These are phyloP conservation scores for Brachyptera putata DNA, from an alignment of 2,888 invertebrate genomes.

Conservation along the genomic window DNA sequence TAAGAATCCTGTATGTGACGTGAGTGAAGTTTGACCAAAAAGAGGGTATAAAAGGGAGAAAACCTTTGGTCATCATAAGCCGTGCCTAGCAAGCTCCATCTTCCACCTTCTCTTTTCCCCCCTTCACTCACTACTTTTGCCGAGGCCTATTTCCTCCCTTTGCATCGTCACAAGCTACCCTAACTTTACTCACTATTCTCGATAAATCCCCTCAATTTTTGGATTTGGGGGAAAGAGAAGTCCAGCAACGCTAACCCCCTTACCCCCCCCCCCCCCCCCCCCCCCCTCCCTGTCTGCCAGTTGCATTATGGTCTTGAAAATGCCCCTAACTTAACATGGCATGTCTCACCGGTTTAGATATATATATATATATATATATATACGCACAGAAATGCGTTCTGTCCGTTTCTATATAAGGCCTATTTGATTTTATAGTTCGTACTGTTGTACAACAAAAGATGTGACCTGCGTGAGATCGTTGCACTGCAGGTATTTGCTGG, in stretches of 20 bases:
- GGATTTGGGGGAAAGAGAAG: slow-evolving; percentile 25
- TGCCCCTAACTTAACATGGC: slow-evolving; percentile 18
- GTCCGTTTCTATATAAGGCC: neutral
- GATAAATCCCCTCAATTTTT: slow-evolving; percentile 31
- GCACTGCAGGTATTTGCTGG: neutral
- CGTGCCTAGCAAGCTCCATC: neutral
- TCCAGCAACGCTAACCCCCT: slow-evolving; percentile 17
- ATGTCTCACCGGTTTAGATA: slow-evolving; percentile 7
- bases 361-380: neutral
- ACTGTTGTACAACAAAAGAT: neutral
- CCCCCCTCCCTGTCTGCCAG: slow-evolving; percentile 3
- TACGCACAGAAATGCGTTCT: neutral
- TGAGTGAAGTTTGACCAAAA: slow-evolving; percentile 23
- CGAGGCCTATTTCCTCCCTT: slow-evolving; percentile 12
- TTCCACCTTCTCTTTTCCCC: neutral
- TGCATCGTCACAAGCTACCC: slow-evolving; percentile 15
- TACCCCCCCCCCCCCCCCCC: neutral
- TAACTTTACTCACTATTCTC: slow-evolving; percentile 23
- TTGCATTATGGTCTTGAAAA: slow-evolving; percentile 19
- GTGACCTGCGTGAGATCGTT: slow-evolving; percentile 6
- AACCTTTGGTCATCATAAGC: slow-evolving; percentile 30
- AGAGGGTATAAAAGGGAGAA: slow-evolving; percentile 3
- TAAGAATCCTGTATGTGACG: slow-evolving; percentile 24
- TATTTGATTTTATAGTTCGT: neutral
- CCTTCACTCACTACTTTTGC: slow-evolving; percentile 16